Percentiles rank a stretch among this genome's conserved stretches.
Conservation (phyloP, 1,140 invertebrate genomes). For the Leucophenga varia region DNA sequence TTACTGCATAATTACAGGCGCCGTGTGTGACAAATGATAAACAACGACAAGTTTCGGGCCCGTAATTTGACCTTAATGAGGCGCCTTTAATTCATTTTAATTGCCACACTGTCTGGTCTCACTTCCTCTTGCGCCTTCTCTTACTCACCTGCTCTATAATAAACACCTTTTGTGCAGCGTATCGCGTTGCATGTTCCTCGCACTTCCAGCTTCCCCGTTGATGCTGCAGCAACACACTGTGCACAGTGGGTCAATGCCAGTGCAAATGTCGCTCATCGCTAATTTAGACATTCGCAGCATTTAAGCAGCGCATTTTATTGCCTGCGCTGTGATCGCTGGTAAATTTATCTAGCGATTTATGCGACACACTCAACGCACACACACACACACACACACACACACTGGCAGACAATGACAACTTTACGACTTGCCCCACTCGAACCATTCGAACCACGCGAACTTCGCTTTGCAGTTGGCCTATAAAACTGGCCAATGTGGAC, state of each 20-base stretch:
- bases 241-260: slow-evolving; percentile 22
- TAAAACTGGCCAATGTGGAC: too few relatives aligned
- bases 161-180: too few relatives aligned
- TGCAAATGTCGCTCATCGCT: slow-evolving; percentile 7
- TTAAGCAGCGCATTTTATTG: slow-evolving; percentile 2
- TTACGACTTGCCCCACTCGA: slow-evolving; percentile 5
- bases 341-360: slow-evolving; percentile 1
- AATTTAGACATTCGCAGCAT: slow-evolving; percentile 23
- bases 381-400: too few relatives aligned
- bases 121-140: background rate
- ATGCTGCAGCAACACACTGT: slow-evolving; percentile 20
- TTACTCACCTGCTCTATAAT: slow-evolving; percentile 4
- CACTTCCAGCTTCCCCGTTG: slow-evolving; percentile 6
- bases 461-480: slow-evolving; percentile 13
- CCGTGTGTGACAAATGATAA: slow-evolving; percentile 24
- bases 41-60: slow-evolving; percentile 26
- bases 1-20: slow-evolving; percentile 45
- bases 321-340: slow-evolving; percentile 1
- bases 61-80: slow-evolving; percentile 51
- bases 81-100: slow-evolving; percentile 40
- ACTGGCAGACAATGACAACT: too few relatives aligned
- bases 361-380: background rate
- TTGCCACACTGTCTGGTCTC: slow-evolving; percentile 19
- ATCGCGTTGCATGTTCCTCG: slow-evolving; percentile 10
- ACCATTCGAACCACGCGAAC: slow-evolving; percentile 1